These are phyloP conservation scores for Drosophila jambulina DNA, from an alignment of 1,140 invertebrate genomes.

Conservation along the genomic window DNA sequence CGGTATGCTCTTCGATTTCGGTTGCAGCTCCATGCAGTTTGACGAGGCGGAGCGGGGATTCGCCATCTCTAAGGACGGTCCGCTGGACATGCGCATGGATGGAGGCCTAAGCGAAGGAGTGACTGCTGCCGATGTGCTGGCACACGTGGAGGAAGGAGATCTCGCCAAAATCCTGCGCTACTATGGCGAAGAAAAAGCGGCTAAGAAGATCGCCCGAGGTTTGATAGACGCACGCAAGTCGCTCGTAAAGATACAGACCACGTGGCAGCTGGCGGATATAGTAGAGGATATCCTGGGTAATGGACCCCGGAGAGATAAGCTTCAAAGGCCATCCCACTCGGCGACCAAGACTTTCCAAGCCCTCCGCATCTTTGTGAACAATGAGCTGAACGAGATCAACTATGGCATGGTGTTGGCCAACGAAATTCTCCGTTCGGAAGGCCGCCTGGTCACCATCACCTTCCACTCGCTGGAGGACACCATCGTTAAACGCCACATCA, in stretches of 20 bases:
- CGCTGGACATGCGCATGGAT: slow-evolving; percentile 98
- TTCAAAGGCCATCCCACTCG: slow-evolving; percentile 91
- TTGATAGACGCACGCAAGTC: slow-evolving; percentile 95
- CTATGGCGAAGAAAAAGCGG: slow-evolving; percentile 96
- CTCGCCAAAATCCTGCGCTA: slow-evolving; percentile 93
- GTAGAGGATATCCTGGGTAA: slow-evolving; percentile 87
- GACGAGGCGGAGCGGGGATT: slow-evolving; percentile 94
- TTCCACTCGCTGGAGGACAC: slow-evolving; percentile 98
- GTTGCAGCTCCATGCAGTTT: slow-evolving; percentile 98
- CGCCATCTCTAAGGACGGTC: slow-evolving; percentile 92
- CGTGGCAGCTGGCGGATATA: slow-evolving; percentile 92
- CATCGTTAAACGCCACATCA: slow-evolving; percentile 96
- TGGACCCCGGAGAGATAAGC: slow-evolving; percentile 89
- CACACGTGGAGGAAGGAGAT: slow-evolving; percentile 91
- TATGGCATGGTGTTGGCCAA: slow-evolving; percentile 93
- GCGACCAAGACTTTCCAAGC: slow-evolving; percentile 98
- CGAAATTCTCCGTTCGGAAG: slow-evolving; percentile 91
- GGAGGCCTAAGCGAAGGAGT: slow-evolving; percentile 88
- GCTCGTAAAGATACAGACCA: slow-evolving; percentile 92
- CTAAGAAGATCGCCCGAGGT: slow-evolving; percentile 94
- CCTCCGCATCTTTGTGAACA: slow-evolving; percentile 97
- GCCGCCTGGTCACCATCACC: slow-evolving; percentile 92
- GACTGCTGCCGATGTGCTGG: slow-evolving; percentile 94
- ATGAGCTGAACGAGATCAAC: slow-evolving; percentile 98
- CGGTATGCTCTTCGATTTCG: slow-evolving; percentile 96